These are phyloP conservation scores for Siphamia tubifer DNA, from an alignment of 2,113 vertebrate species.

Conservation along the genomic window DNA sequence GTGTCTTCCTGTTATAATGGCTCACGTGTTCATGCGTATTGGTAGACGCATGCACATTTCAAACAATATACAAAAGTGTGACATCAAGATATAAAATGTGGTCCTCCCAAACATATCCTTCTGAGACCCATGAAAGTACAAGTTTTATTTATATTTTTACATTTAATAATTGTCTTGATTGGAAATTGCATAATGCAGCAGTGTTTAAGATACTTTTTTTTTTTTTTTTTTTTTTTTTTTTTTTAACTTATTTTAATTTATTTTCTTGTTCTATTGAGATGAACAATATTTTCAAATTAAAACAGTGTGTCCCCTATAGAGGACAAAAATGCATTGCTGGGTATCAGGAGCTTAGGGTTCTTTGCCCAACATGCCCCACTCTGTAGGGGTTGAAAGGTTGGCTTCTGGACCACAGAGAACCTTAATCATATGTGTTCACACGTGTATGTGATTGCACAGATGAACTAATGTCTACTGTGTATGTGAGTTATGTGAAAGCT, in stretches of 20 bases:
- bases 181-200: too few species aligned
- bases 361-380: constrained; percentile 24
- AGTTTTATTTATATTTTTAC: too few species aligned
- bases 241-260: too few species aligned
- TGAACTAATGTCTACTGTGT: constrained; percentile 16
- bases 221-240: too few species aligned
- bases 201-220: too few species aligned
- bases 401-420: constrained; percentile 34
- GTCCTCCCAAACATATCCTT: too few species aligned
- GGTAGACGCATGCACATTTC: background rate
- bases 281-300: too few species aligned
- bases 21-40: background rate
- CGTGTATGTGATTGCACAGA: background rate
- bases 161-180: too few species aligned
- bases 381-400: constrained; percentile 42
- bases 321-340: too few species aligned
- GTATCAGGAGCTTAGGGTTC: constrained; percentile 15
- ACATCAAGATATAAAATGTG: constrained; percentile 2
- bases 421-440: constrained; percentile 39
- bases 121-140: too few species aligned
- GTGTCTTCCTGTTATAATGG: background rate
- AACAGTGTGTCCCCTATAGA: background rate
- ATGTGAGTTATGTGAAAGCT: constrained; percentile 55
- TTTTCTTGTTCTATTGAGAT: too few species aligned
- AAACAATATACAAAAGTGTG: constrained; percentile 1